Percentiles rank a stretch among this genome's conserved stretches.
Evolutionary conservation across 2,797 vertebrate genomes (phyloP).

Genomic region (Phylloscopus collybita): DNA sequence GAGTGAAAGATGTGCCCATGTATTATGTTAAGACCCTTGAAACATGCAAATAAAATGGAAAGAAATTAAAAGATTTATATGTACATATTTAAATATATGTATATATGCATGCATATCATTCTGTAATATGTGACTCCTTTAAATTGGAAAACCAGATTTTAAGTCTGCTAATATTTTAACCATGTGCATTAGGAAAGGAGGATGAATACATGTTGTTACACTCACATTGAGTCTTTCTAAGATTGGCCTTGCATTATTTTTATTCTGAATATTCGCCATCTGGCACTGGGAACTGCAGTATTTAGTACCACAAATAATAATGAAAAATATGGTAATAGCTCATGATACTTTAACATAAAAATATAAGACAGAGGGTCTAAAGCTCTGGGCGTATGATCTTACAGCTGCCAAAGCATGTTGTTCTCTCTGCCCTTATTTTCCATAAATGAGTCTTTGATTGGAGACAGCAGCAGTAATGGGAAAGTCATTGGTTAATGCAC

Average conservation of each 20-base stretch:
- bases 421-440: constrained; percentile 63
- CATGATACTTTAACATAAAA: constrained; percentile 45
- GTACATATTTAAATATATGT: neutral
- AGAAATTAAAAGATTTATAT: neutral
- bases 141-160: constrained; percentile 40
- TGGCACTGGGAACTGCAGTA: constrained; percentile 51
- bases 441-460: constrained; percentile 45
- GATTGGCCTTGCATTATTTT: constrained; percentile 61
- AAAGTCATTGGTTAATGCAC: constrained; percentile 19
- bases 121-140: neutral
- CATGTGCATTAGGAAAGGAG: constrained; percentile 1
- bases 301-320: constrained; percentile 66
- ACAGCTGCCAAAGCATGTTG: constrained; percentile 44
- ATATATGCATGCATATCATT: neutral
- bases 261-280: constrained; percentile 60
- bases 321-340: constrained; percentile 64
- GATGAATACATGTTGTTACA: constrained; percentile 54
- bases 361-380: constrained; percentile 53
- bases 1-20: neutral
- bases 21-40: neutral
- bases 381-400: constrained; percentile 31
- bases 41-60: constrained; percentile 17
- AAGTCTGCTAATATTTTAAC: constrained; percentile 60
- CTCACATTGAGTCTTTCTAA: constrained; percentile 33
- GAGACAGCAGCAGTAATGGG: constrained; percentile 34